A percentile compares a stretch with the other conserved stretches of the same genome.
These are phyloP conservation scores for Xylocopa sonorina DNA, from an alignment of 1,140 invertebrate genomes.

Conservation along the genomic window DNA sequence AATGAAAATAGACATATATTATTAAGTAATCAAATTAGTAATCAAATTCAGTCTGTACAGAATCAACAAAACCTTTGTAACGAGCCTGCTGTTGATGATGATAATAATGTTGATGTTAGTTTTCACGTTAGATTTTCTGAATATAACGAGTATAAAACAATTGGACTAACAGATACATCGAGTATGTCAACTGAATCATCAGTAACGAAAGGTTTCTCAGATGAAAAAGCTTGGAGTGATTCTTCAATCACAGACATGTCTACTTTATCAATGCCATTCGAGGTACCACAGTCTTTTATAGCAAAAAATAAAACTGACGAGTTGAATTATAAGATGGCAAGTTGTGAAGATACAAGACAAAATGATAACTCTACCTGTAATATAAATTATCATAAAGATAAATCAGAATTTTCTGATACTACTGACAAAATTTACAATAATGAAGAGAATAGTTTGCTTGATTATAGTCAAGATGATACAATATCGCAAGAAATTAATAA, in stretches of 20 bases:
- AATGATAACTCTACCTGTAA: constrained; percentile 8
- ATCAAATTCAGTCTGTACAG: not conserved
- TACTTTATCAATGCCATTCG: constrained; percentile 41
- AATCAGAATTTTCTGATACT: constrained; percentile 13
- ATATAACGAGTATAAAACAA: constrained; percentile 78
- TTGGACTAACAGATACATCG: constrained; percentile 75
- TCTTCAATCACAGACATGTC: constrained; percentile 71
- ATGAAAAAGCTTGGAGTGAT: constrained; percentile 73
- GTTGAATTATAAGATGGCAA: not conserved
- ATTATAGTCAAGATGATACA: not conserved
- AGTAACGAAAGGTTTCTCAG: constrained; percentile 45
- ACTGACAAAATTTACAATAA: not conserved
- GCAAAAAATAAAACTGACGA: not conserved
- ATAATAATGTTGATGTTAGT: constrained; percentile 64
- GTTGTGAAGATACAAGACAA: not conserved
- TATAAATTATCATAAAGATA: constrained; percentile 13
- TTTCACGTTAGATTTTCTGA: constrained; percentile 80
- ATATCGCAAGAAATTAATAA: not conserved
- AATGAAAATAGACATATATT: not conserved
- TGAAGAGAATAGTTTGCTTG: constrained; percentile 6
- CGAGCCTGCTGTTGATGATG: not conserved
- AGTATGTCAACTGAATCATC: constrained; percentile 70
- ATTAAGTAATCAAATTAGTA: not conserved
- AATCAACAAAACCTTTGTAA: constrained; percentile 2
- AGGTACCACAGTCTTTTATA: not conserved